Evolutionary conservation across 2,113 vertebrate species (phyloP).

Genomic region (Sula dactylatra): DNA sequence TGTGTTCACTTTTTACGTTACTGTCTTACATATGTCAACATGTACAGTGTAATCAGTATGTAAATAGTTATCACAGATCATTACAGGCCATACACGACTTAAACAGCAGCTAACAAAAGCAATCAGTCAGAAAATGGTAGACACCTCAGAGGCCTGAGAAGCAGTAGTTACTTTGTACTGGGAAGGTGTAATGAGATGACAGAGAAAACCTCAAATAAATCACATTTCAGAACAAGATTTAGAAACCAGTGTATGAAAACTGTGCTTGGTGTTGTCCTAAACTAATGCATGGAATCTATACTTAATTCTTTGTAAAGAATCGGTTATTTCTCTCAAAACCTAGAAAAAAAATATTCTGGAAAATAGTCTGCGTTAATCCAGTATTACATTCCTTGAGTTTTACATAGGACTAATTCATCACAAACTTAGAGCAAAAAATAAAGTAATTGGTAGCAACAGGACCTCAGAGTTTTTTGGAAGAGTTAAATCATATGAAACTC

Average conservation of each 20-base stretch:
- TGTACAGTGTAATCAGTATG: neutral
- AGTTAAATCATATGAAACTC: neutral
- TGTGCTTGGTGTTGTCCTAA: neutral
- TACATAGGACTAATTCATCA: neutral
- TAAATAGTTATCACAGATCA: neutral
- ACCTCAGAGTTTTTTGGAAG: neutral
- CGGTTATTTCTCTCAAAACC: neutral
- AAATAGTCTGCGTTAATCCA: neutral
- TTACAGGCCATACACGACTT: neutral
- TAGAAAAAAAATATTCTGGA: neutral
- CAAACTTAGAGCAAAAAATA: neutral
- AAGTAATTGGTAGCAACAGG: neutral
- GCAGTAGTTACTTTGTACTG: neutral
- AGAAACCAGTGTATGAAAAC: neutral
- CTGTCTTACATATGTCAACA: neutral
- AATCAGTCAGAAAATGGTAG: neutral
- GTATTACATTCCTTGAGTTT: neutral
- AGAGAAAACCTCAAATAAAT: neutral
- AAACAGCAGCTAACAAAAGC: neutral
- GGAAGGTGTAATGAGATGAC: neutral
- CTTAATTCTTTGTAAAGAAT: neutral
- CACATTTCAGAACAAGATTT: neutral
- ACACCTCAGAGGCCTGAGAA: neutral
- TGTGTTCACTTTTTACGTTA: neutral
- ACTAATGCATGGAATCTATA: neutral